phyloP scores from a whole-genome alignment of 2,797 vertebrate species.

The Brotula barbata region DNA sequence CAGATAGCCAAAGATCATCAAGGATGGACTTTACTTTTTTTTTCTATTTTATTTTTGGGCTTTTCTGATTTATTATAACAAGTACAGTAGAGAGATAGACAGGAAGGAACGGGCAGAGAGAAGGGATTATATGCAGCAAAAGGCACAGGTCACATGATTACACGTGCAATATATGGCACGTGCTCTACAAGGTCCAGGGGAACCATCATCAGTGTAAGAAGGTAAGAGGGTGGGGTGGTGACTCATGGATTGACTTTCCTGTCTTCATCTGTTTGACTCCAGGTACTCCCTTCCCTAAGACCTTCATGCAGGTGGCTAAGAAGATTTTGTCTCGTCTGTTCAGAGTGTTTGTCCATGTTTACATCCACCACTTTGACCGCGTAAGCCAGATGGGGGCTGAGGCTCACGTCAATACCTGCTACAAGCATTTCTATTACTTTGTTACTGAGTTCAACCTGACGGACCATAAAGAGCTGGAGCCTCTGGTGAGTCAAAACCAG shows the following conservation, averaged over 20 bases:
- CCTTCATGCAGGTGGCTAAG: conserved; percentile 94
- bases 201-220: too few relatives aligned
- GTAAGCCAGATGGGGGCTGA: conserved; percentile 96
- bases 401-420: conserved; percentile 98
- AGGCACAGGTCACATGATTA: too few relatives aligned
- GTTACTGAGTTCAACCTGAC: conserved; percentile 93
- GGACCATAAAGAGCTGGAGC: conserved; percentile 97
- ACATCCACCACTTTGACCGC: conserved; percentile 98
- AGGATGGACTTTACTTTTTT: conserved; percentile 32
- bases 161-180: too few relatives aligned
- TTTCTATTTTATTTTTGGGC: too few relatives aligned
- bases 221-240: too few relatives aligned
- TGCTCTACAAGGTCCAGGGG: too few relatives aligned
- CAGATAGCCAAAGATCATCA: conserved; percentile 11
- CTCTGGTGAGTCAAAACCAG: conserved; percentile 85
- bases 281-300: conserved; percentile 98
- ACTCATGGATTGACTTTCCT: background rate
- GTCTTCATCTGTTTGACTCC: conserved; percentile 52
- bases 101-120: too few relatives aligned
- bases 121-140: too few relatives aligned
- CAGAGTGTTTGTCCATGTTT: conserved; percentile 97
- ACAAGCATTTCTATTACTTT: conserved; percentile 99
- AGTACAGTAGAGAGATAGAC: too few relatives aligned
- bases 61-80: too few relatives aligned
- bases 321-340: conserved; percentile 98